These are phyloP conservation scores for Microvelia longipes DNA, from an alignment of 1,140 invertebrate genomes.

Conservation along the genomic window DNA sequence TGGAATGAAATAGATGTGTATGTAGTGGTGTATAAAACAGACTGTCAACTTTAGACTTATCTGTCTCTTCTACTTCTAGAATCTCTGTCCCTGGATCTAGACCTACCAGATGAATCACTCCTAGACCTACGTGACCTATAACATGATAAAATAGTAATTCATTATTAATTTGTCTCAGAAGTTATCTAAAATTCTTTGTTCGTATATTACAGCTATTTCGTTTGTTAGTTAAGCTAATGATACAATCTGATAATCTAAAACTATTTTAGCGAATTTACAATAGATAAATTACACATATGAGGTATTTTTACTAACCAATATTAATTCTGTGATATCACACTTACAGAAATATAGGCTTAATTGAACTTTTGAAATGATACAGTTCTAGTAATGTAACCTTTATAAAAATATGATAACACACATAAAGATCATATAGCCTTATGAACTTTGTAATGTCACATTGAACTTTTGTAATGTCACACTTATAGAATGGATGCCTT, in stretches of 20 bases:
- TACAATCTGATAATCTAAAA: neutral
- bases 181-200: neutral
- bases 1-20: too few species aligned
- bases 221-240: neutral
- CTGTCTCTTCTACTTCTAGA: neutral
- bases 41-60: too few species aligned
- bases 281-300: neutral
- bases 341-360: too few species aligned
- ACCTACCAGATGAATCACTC: neutral
- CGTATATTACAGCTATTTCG: neutral
- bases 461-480: too few species aligned
- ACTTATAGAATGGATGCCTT: too few species aligned
- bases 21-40: too few species aligned
- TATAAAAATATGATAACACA: too few species aligned
- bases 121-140: neutral
- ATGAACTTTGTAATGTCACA: too few species aligned
- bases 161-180: neutral
- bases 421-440: too few species aligned
- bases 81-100: neutral
- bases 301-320: neutral
- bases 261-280: neutral
- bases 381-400: too few species aligned
- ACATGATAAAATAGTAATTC: neutral
- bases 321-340: too few species aligned
- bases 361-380: too few species aligned